phyloP scores from a whole-genome alignment of 2,888 invertebrate genomes.

The Dasypolia templi region DNA sequence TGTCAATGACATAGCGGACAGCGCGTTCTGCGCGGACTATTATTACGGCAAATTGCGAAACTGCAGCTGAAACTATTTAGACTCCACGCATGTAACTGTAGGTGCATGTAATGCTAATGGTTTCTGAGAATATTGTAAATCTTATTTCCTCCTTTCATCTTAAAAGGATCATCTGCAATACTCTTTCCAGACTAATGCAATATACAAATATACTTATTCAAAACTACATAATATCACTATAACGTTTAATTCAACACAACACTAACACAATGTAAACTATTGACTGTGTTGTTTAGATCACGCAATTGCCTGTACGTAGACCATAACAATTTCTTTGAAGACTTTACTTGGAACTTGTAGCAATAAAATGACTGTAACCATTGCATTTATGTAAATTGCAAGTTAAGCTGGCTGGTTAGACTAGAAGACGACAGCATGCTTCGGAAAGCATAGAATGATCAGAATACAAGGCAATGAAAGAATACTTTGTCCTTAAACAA shows the following conservation, averaged over 20 bases:
- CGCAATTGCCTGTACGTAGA: background rate
- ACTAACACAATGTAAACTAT: background rate
- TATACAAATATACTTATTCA: background rate
- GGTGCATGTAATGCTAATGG: conserved; percentile 2
- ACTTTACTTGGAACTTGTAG: conserved; percentile 11
- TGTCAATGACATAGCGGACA: conserved; percentile 56
- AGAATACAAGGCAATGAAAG: background rate
- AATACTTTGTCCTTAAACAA: background rate
- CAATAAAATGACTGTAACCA: conserved; percentile 24
- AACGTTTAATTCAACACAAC: background rate
- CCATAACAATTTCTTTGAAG: conserved; percentile 5
- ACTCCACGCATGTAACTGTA: background rate
- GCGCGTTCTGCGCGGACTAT: conserved; percentile 46
- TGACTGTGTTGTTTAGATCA: conserved; percentile 6
- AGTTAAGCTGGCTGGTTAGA: conserved; percentile 7
- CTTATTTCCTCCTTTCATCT: background rate
- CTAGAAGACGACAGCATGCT: background rate
- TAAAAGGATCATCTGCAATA: background rate
- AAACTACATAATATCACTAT: background rate
- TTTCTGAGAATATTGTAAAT: background rate
- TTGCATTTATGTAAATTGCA: conserved; percentile 28
- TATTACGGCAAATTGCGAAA: conserved; percentile 59
- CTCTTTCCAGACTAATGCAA: background rate
- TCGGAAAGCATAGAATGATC: conserved; percentile 10
- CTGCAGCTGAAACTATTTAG: conserved; percentile 41